These are phyloP conservation scores for Entomobrya proxima DNA, from an alignment of 2,888 invertebrate genomes.

Conservation along the genomic window DNA sequence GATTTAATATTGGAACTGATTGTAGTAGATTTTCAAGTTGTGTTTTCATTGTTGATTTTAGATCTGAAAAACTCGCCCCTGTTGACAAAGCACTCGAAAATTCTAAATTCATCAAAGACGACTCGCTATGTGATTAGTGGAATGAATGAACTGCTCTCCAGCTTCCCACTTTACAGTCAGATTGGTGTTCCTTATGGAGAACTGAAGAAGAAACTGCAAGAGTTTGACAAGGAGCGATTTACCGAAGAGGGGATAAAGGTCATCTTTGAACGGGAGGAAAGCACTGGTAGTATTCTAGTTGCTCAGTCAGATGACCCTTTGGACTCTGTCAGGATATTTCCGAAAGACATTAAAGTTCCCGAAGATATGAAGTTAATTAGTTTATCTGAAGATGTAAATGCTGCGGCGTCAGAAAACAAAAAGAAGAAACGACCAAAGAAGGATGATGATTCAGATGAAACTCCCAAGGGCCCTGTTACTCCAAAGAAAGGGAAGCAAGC, in stretches of 20 bases:
- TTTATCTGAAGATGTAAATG: slow-evolving; percentile 39
- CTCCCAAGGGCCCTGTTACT: background rate
- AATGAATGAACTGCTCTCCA: slow-evolving; percentile 84
- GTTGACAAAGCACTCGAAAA: slow-evolving; percentile 79
- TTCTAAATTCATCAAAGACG: slow-evolving; percentile 78
- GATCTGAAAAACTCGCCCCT: slow-evolving; percentile 76
- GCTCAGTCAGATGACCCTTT: slow-evolving; percentile 50
- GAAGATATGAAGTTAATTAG: slow-evolving; percentile 54
- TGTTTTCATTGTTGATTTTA: background rate
- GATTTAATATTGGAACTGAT: background rate
- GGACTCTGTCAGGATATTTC: slow-evolving; percentile 68
- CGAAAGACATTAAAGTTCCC: slow-evolving; percentile 71
- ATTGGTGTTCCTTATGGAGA: slow-evolving; percentile 85
- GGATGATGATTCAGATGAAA: background rate
- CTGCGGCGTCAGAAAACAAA: slow-evolving; percentile 41
- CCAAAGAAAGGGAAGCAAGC: slow-evolving; percentile 18
- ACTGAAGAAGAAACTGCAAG: slow-evolving; percentile 82
- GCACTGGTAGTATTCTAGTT: slow-evolving; percentile 56
- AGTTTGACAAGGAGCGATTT: slow-evolving; percentile 76
- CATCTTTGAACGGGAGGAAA: slow-evolving; percentile 70
- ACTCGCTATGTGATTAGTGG: slow-evolving; percentile 82
- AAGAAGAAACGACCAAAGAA: slow-evolving; percentile 51
- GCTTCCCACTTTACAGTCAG: slow-evolving; percentile 85
- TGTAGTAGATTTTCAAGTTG: background rate
- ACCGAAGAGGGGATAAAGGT: slow-evolving; percentile 59